Base-by-base conservation (phyloP, 2,888 invertebrate genomes). In the Orthosia incerta region DNA sequence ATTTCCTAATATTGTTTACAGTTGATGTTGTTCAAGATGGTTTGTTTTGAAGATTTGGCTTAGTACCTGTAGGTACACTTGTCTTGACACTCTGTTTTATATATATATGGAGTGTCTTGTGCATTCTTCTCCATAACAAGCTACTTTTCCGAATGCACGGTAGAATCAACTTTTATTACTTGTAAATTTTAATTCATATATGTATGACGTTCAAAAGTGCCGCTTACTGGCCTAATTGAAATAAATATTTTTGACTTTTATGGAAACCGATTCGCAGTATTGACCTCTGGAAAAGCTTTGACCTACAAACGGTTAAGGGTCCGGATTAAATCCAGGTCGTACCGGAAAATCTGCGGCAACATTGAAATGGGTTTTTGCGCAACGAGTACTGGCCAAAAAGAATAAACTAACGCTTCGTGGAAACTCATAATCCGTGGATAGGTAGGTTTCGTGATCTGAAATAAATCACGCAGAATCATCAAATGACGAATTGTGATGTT, bases 1-100 rank as follows among this genome's bases (percentile, higher is more conserved):
- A 82, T 78, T 71, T 73, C 74, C 70, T 59, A 55, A 26, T 56
- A 65, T 50, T 82, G 66, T 77, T 73, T 69, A 84, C 55, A 55
- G 39, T 60, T 18, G 7, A 46, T 18, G 51, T 55, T n/a, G 9
- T 65, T 74, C n/a, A 50, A 15, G n/a, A 77, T 16, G 13, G 18
- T 50, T 62, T 81, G 51, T 57, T 71, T 65, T 16, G 11, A 26
- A 55, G n/a, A 31, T 59, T 50, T 4, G 13, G 20, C 11, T 3
- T 12, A 64, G 55, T 56, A 26, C 39, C 39, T 39, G 1, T 39
- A 39, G 9, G 9, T 39, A 39, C 1, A 39, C 9, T 39, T 39
- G 39, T 39, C 9, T 39, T 1, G n/a, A 9, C 15, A 55, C 51
- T 50, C 39, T 23, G 48, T 31, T 72, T 72, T n/a, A n/a, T n/a